Evolutionary conservation across 2,113 vertebrate species (phyloP), one percentile per base, ranked within the genome.

Genomic region (Uria aalge): DNA sequence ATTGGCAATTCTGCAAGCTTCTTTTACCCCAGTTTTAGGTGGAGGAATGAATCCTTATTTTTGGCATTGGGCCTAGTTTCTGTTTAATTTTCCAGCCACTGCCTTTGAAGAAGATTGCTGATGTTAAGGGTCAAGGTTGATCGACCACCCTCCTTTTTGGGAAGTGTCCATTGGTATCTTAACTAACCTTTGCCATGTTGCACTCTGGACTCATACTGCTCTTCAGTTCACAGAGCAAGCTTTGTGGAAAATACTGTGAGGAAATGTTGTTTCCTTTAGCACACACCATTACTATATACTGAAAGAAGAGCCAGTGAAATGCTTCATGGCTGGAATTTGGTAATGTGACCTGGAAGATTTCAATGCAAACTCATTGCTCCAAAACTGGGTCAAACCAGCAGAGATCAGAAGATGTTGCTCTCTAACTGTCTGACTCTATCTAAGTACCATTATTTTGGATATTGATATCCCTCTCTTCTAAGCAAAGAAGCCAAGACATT

Each of bases 121-220:
- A 66, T 74, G 57, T 34, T 30, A 94, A 91, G 66, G 66, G 77
- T 94, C 67, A 41, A 73, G 92, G 86, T 34, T 90, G 30, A 66
- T 68, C 3, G 26, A 41, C 57, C 0, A 0, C n/a, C 4, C 59
- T 84, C 15, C 82, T 90, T 40, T 94, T 90, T 78, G 80, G 52
- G 40, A 87, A 82, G 40, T 3, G 11, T 47, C 60, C 79, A 55
- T 22, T 60, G 77, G 30, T 87, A 82, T 60, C 88, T 92, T 79
- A 60, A 48, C 52, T 88, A 47, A 95, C 91, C 95, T 95, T 95
- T 96, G 93, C 84, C 56, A 57, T 56, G 57, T 20, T 94, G 77
- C 60, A 79, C 96, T 93, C 67, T 93, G 92, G 53, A 96, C 92
- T 56, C 56, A 52, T 22, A 34, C n/a, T 16, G 38, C 36, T 66